Conservation (phyloP, 1,140 invertebrate species). For the Myzus persicae region DNA sequence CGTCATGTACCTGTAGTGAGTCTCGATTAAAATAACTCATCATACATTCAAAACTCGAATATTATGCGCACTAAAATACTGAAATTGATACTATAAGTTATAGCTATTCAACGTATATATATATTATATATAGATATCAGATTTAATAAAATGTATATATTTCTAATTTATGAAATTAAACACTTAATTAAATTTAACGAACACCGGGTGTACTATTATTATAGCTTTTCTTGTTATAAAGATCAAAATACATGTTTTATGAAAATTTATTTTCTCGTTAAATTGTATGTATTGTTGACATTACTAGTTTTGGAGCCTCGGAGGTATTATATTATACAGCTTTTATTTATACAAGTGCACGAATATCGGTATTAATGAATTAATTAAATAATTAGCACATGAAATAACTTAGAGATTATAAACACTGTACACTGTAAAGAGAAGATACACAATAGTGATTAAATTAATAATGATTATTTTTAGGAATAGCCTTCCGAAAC, state of each 20-base stretch:
- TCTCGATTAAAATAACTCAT: not conserved
- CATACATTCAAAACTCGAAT: not conserved
- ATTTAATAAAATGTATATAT: not conserved
- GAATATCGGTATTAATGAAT: too few relatives aligned
- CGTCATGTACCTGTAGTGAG: too few relatives aligned
- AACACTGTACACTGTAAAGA: not conserved
- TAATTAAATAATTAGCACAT: not conserved
- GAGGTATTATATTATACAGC: not conserved
- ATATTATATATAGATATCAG: not conserved
- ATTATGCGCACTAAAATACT: not conserved
- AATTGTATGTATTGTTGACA: not conserved
- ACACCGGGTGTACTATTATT: not conserved
- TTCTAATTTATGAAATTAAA: not conserved
- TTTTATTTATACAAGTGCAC: not conserved
- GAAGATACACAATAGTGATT: not conserved
- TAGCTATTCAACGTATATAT: not conserved
- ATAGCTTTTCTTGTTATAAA: not conserved
- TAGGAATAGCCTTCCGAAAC: not conserved
- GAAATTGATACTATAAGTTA: not conserved
- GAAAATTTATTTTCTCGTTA: slow-evolving; percentile 14
- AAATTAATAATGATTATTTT: not conserved
- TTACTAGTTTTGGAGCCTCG: not conserved
- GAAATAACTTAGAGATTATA: not conserved
- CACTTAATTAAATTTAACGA: slow-evolving; percentile 1
- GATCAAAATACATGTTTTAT: slow-evolving; percentile 17